These are phyloP conservation scores for Scaptomyza polygonia DNA, from an alignment of 2,888 invertebrate species.

Conservation along the genomic window DNA sequence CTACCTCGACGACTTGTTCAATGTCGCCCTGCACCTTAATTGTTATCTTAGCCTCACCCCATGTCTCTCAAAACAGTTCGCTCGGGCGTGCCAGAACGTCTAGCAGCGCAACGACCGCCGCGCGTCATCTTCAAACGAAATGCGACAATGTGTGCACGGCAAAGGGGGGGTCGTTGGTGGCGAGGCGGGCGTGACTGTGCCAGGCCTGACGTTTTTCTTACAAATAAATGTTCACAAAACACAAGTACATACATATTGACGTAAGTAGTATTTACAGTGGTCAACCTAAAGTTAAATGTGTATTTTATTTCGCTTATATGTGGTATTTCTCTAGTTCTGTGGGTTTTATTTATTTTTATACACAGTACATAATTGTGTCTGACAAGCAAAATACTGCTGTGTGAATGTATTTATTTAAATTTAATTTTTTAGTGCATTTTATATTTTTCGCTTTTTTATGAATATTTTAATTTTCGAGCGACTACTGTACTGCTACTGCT, in stretches of 20 bases:
- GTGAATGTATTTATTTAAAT: background rate
- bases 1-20: constrained; percentile 60
- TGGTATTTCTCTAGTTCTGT: background rate
- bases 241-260: no score
- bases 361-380: no score
- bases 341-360: background rate
- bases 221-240: background rate
- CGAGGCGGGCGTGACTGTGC: constrained; percentile 34
- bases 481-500: constrained; percentile 33
- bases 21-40: constrained; percentile 66
- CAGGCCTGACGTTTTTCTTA: constrained; percentile 32
- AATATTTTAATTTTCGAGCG: background rate
- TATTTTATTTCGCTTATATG: background rate
- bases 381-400: background rate
- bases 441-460: background rate
- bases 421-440: background rate
- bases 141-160: constrained; percentile 48
- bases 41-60: constrained; percentile 28
- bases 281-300: background rate
- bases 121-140: constrained; percentile 71
- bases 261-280: constrained; percentile 9
- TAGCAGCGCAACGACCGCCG: constrained; percentile 68
- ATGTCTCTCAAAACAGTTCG: constrained; percentile 30
- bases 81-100: constrained; percentile 68
- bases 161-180: background rate